phyloP scores from a whole-genome alignment of 2,113 vertebrate genomes.

The Heloderma charlesbogerti region DNA sequence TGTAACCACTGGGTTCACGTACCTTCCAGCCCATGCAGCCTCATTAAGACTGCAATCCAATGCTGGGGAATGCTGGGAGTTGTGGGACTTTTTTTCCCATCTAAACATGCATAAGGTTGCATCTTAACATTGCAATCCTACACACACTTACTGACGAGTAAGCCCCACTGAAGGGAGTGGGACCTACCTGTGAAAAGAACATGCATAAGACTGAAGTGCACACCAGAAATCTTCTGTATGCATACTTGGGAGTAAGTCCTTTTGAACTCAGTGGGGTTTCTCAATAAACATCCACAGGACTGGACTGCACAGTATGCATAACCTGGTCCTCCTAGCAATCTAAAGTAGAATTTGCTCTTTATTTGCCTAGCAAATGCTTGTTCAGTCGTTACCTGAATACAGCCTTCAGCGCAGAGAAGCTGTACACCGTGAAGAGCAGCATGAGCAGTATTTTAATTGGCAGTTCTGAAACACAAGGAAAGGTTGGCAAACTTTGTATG shows the following conservation, averaged over 20 bases:
- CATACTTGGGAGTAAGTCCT: neutral
- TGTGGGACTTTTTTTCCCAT: too few relatives aligned
- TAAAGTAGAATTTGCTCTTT: neutral
- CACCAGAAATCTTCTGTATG: neutral
- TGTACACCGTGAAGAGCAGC: constrained; percentile 90
- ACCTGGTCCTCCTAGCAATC: too few relatives aligned
- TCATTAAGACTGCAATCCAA: neutral
- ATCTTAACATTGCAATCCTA: too few relatives aligned
- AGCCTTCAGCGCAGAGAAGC: constrained; percentile 85
- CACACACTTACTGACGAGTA: neutral
- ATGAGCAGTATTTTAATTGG: constrained; percentile 92
- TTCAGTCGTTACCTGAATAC: constrained; percentile 86
- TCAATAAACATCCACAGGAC: neutral
- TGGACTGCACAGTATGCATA: too few relatives aligned
- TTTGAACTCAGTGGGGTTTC: neutral
- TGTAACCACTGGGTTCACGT: neutral
- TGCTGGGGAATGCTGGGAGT: too few relatives aligned
- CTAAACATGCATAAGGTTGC: too few relatives aligned
- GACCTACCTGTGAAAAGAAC: neutral
- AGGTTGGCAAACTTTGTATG: constrained; percentile 1
- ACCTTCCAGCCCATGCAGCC: neutral
- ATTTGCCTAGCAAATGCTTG: neutral
- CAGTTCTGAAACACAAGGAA: constrained; percentile 84
- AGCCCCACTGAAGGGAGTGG: neutral
- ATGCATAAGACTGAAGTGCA: neutral